phyloP scores from a whole-genome alignment of 2,113 vertebrate genomes.

The Tangachromis dhanisi region DNA sequence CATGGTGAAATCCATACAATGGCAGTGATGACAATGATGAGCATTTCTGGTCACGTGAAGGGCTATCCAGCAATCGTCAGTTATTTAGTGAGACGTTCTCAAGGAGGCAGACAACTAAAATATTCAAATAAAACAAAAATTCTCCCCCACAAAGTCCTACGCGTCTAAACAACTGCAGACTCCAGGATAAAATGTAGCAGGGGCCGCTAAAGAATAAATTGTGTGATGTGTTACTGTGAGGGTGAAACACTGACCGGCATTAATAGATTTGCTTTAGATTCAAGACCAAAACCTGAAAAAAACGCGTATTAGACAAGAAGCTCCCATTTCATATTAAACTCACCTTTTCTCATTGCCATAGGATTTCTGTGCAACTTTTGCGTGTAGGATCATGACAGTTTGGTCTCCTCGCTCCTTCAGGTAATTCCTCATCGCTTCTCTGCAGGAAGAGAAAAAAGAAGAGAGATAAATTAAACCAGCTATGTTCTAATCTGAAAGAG shows the following conservation, averaged over 20 bases:
- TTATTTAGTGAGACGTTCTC: neutral
- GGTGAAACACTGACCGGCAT: neutral
- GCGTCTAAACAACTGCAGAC: neutral
- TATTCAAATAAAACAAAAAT: neutral
- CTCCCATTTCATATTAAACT: neutral
- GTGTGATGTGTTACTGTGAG: neutral
- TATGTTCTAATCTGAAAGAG: neutral
- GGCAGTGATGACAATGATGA: neutral
- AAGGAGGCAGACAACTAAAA: neutral
- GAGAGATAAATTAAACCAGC: neutral
- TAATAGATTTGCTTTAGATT: neutral
- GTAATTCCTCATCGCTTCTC: constrained; percentile 99
- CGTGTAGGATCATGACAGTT: constrained; percentile 98
- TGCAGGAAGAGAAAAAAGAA: constrained; percentile 33
- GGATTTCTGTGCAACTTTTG: constrained; percentile 98
- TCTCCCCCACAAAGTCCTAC: neutral
- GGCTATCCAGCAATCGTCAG: rapidly evolving
- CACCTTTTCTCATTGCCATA: constrained; percentile 99
- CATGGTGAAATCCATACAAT: neutral
- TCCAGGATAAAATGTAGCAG: neutral
- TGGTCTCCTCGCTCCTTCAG: constrained; percentile 99
- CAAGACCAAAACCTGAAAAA: neutral
- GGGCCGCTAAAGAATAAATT: neutral
- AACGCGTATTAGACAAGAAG: too few species aligned
- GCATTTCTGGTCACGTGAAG: neutral